phyloP scores from a whole-genome alignment of 2,888 invertebrate species.

The Sinohyriopsis cumingii region DNA sequence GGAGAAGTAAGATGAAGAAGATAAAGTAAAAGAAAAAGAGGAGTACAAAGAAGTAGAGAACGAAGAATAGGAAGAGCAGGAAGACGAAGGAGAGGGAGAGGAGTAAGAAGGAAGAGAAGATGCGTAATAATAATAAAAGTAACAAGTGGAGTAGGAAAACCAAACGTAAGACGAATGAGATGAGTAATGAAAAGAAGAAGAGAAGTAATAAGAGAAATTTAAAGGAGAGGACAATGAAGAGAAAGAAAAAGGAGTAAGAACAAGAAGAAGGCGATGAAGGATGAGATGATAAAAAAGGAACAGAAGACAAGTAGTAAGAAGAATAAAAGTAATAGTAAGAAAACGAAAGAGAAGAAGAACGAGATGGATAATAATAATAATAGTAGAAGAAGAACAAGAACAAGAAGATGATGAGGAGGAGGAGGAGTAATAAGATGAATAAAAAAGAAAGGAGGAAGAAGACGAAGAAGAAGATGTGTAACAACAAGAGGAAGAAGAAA shows the following conservation, averaged over 20 bases:
- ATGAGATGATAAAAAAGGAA: not conserved
- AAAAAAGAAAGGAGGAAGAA: not conserved
- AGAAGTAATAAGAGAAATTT: not conserved
- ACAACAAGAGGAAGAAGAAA: not conserved
- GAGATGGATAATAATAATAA: not conserved
- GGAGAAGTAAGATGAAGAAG: constrained; percentile 1
- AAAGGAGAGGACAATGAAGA: not conserved
- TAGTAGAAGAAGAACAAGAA: not conserved
- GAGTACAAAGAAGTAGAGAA: not conserved
- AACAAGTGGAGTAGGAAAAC: not conserved
- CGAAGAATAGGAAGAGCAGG: not conserved
- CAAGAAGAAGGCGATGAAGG: not conserved
- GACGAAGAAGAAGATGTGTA: not conserved
- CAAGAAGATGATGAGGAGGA: not conserved
- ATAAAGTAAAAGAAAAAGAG: not conserved
- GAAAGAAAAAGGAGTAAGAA: not conserved
- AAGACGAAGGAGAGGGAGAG: not conserved
- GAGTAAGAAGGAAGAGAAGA: not conserved
- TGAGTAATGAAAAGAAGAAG: not conserved
- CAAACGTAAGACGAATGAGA: not conserved
- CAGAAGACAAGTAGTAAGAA: not conserved
- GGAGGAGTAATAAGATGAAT: not conserved
- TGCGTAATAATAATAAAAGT: not conserved
- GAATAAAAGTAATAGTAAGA: not conserved
- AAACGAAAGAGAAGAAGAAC: not conserved